phyloP scores from a whole-genome alignment of 2,888 invertebrate genomes.

The Anoplius nigerrimus region DNA sequence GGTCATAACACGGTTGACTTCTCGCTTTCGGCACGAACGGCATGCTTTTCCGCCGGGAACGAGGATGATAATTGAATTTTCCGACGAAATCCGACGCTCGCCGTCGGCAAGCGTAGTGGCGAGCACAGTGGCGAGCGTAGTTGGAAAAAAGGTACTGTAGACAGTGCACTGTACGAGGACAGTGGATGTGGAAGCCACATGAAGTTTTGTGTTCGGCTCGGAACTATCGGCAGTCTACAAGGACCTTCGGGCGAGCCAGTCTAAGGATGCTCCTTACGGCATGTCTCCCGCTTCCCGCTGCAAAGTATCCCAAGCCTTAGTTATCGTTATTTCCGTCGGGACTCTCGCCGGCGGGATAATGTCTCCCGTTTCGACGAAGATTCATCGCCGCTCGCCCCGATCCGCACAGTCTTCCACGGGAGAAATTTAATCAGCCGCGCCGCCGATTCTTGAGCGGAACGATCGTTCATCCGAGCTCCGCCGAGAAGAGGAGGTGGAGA shows the following conservation, averaged over 20 bases:
- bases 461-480: background rate
- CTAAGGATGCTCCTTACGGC: background rate
- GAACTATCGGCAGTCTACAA: too few species aligned
- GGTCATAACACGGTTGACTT: slow-evolving; percentile 19
- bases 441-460: background rate
- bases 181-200: too few species aligned
- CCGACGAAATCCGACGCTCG: slow-evolving; percentile 23
- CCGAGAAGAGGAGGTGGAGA: slow-evolving; percentile 1
- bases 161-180: too few species aligned
- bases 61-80: slow-evolving; percentile 37
- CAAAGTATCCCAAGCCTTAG: too few species aligned
- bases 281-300: background rate
- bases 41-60: slow-evolving; percentile 5
- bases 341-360: too few species aligned
- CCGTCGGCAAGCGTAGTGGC: background rate
- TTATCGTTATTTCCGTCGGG: too few species aligned
- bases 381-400: background rate
- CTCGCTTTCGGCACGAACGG: slow-evolving; percentile 13
- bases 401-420: background rate
- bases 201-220: too few species aligned
- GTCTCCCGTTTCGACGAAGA: background rate
- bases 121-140: too few species aligned
- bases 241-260: too few species aligned
- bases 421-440: slow-evolving; percentile 7
- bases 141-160: too few species aligned